phyloP scores from a whole-genome alignment of 2,797 vertebrate genomes.

The Amazonetta brasiliensis region DNA sequence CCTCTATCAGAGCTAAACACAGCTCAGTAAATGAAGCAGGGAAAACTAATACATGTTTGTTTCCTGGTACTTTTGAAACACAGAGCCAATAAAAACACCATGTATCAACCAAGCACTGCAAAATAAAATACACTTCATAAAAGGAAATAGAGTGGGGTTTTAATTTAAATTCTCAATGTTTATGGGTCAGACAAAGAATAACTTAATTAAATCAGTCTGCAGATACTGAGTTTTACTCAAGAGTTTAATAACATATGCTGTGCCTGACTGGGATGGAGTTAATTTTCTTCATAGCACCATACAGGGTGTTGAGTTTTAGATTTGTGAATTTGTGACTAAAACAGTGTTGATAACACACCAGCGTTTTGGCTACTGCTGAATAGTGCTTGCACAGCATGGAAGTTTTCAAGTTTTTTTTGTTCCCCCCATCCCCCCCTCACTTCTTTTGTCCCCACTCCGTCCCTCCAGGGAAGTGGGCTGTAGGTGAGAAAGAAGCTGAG shows the following conservation, averaged over 20 bases:
- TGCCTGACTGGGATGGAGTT: too few relatives aligned
- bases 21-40: neutral
- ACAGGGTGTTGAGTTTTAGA: neutral
- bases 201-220: constrained; percentile 66
- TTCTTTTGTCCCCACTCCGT: neutral
- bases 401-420: too few relatives aligned
- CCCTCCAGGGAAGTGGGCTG: neutral
- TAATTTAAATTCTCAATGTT: constrained; percentile 56
- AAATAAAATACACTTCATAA: constrained; percentile 14
- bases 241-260: neutral
- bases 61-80: neutral
- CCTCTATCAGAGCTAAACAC: neutral
- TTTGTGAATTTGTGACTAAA: neutral
- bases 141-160: constrained; percentile 25
- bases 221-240: constrained; percentile 28
- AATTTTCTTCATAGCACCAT: neutral
- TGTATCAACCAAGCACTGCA: constrained; percentile 21
- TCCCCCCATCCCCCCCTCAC: accelerated
- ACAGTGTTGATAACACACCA: too few relatives aligned
- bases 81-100: neutral
- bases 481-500: neutral
- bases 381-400: too few relatives aligned
- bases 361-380: too few relatives aligned
- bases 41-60: neutral
- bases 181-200: constrained; percentile 35